Conservation (phyloP, 2,888 invertebrate species). For the Helleia helle region DNA sequence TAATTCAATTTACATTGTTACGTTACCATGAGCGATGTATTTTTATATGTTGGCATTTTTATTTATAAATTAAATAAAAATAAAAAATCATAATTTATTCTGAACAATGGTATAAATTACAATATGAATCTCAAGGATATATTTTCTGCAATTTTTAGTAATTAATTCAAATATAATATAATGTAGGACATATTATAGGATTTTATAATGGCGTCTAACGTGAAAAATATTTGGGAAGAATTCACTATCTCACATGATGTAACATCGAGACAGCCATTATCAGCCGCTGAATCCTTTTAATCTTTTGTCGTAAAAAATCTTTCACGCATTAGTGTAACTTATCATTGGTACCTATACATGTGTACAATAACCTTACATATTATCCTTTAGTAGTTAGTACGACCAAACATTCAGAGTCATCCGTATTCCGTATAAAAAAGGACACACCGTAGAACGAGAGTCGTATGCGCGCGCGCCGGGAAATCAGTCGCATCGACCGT, state of each 20-base stretch:
- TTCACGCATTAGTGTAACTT: constrained; percentile 50
- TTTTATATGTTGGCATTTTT: too few species aligned
- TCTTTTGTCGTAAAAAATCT: constrained; percentile 65
- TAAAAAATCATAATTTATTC: too few species aligned
- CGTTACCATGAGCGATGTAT: too few species aligned
- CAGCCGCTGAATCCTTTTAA: constrained; percentile 59
- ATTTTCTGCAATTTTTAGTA: too few species aligned
- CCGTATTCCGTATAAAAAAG: constrained; percentile 62
- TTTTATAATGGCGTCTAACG: constrained; percentile 25
- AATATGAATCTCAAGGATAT: constrained; percentile 19
- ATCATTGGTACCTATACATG: constrained; percentile 46
- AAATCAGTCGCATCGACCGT: constrained; percentile 51
- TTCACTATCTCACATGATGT: constrained; percentile 40
- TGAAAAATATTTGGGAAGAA: constrained; percentile 19
- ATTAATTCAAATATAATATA: too few species aligned
- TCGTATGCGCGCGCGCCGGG: constrained; percentile 51
- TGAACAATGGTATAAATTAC: too few species aligned
- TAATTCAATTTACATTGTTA: too few species aligned
- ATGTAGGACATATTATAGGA: too few species aligned
- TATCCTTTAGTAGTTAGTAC: constrained; percentile 70
- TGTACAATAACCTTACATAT: constrained; percentile 65
- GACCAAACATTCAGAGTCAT: constrained; percentile 62
- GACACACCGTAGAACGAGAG: constrained; percentile 42
- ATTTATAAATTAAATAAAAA: too few species aligned
- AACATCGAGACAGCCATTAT: constrained; percentile 45